A percentile compares a stretch with the other conserved stretches of the same genome.
Evolutionary conservation across 1,140 invertebrate genomes (phyloP).

Genomic region (Drosophila aff.): DNA sequence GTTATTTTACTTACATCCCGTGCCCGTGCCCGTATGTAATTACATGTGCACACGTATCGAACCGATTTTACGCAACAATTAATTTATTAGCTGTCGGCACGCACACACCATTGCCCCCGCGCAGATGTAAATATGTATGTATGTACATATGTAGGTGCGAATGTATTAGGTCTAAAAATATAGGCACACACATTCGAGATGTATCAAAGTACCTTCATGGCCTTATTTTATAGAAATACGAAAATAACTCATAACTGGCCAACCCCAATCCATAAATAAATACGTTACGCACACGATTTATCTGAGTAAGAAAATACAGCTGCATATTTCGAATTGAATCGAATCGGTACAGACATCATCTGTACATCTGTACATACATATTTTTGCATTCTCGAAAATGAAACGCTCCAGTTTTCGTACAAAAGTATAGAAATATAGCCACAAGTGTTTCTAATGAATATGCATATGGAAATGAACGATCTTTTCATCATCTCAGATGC

Average conservation of each 20-base stretch:
- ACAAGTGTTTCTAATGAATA: constrained; percentile 43
- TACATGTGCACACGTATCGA: constrained; percentile 22
- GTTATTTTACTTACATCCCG: constrained; percentile 5
- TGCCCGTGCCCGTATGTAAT: constrained; percentile 10
- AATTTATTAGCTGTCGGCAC: constrained; percentile 49
- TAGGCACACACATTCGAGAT: constrained; percentile 35
- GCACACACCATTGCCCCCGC: constrained; percentile 19
- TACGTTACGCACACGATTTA: constrained; percentile 18
- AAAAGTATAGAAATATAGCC: constrained; percentile 20
- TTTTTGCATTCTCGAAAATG: constrained; percentile 18
- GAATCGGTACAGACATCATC: background rate
- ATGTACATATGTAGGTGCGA: constrained; percentile 26
- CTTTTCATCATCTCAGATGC: constrained; percentile 28
- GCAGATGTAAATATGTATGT: constrained; percentile 36
- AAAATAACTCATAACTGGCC: constrained; percentile 53
- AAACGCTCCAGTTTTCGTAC: constrained; percentile 26
- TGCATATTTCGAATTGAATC: constrained; percentile 10
- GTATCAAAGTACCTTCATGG: constrained; percentile 57
- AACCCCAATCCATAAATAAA: constrained; percentile 53
- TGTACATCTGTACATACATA: too few relatives aligned
- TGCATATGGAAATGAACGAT: constrained; percentile 36
- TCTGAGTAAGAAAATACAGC: constrained; percentile 8
- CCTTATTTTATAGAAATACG: constrained; percentile 47
- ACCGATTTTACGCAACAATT: constrained; percentile 50
- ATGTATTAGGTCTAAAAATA: constrained; percentile 42